Evolutionary conservation across 1,140 invertebrate species (phyloP), one percentile per base, ranked within the genome.

Genomic region (Sycophaga agraensis): DNA sequence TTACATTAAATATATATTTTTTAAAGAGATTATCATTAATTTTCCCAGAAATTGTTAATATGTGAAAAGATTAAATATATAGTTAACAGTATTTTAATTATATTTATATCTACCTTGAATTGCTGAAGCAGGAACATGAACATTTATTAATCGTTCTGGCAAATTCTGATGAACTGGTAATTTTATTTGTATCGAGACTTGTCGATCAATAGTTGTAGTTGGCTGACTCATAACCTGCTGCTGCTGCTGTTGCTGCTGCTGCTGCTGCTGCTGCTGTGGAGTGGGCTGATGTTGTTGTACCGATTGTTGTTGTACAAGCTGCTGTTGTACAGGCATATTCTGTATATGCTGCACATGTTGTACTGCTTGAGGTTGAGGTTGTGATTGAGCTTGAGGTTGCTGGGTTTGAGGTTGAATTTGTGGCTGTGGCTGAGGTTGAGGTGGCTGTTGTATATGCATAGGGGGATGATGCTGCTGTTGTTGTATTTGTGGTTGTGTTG

Each of bases 51-150:
- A 31, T 31, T 31, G 28, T n/a, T n/a, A 31, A 31, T 31, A 31
- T 31, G 28, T 31, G 11, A 31, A 31, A 31, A 31, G 5, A 4
- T 31, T 6, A 31, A 31, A 31, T 31, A 31, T 31, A 31, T 31
- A 31, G 11, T n/a, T n/a, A 31, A 31, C 11, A 31, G 11, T 31
- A 17, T 43, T 19, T 17, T 17, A 43, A 31, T 7, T 6, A 43
- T 43, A 4, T 5, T 43, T n/a, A 39, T 39, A 14, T 11, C 28
- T 85, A 77, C 89, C 87, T 80, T 90, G 88, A 49, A 93, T 82
- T 22, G 90, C 89, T 16, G 90, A 88, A 26, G 90, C 90, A 66
- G 91, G 91, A 69, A 94, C 92, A 77, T 93, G 89, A 73, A 93
- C 90, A 9, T 90, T 91, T 56, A 93, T 84, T 37, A 89, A 84